Evolutionary conservation across 2,113 vertebrate species (phyloP).

Genomic region (Ictalurus punctatus): DNA sequence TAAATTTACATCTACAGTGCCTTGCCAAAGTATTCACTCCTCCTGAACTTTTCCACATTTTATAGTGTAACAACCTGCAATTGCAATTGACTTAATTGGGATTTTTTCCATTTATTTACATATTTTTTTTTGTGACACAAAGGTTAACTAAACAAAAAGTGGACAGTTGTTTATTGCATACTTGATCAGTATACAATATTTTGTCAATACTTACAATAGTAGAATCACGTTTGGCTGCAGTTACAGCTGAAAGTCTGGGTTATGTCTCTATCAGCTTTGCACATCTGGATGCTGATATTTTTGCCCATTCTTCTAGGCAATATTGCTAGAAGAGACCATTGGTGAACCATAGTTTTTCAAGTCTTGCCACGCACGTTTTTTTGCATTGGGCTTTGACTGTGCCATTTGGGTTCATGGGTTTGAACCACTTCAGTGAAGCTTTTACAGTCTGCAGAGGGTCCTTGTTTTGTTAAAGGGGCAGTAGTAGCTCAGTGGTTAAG

Average conservation of each 20-base stretch:
- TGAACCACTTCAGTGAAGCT: neutral
- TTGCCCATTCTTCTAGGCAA: neutral
- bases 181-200: neutral
- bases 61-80: neutral
- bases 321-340: neutral
- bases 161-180: neutral
- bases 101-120: neutral
- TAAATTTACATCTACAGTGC: neutral
- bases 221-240: neutral
- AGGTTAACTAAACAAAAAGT: neutral
- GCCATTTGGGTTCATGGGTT: neutral
- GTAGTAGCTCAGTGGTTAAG: too few relatives aligned
- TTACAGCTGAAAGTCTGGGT: neutral
- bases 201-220: neutral
- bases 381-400: neutral
- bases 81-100: neutral
- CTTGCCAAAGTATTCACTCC: neutral
- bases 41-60: neutral
- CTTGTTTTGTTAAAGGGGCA: neutral
- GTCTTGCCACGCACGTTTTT: neutral
- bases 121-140: neutral
- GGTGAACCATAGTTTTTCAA: neutral
- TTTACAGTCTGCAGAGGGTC: neutral
- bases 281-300: neutral
- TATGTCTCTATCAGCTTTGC: neutral